phyloP scores from a whole-genome alignment of 2,888 invertebrate genomes.

The Andrena fulva region DNA sequence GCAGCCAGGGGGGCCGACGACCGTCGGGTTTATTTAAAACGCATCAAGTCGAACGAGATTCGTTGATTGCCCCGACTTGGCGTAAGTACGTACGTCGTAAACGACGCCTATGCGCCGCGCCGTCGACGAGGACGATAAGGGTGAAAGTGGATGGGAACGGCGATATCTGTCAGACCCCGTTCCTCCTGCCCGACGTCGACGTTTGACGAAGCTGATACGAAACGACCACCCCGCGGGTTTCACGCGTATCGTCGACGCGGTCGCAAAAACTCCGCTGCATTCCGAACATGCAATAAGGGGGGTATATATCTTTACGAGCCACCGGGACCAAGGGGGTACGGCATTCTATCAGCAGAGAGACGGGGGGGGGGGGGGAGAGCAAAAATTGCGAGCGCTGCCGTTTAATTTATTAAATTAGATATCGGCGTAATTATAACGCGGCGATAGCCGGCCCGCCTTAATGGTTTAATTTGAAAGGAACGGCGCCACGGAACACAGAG shows the following conservation, averaged over 20 bases:
- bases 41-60: constrained; percentile 52
- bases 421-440: constrained; percentile 23
- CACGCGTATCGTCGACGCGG: constrained; percentile 18
- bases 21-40: constrained; percentile 46
- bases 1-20: constrained; percentile 21
- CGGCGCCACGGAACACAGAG: constrained; percentile 4
- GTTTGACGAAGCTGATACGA: constrained; percentile 54
- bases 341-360: not conserved
- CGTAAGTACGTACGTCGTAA: constrained; percentile 44
- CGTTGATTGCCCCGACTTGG: constrained; percentile 46
- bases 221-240: constrained; percentile 23
- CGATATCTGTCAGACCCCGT: constrained; percentile 35
- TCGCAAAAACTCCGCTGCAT: not conserved
- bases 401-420: constrained; percentile 34
- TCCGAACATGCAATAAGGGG: not conserved
- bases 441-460: constrained; percentile 13
- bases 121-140: constrained; percentile 48
- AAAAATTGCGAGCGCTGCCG: constrained; percentile 11
- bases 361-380: not conserved
- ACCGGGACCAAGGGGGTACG: not conserved
- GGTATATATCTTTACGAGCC: constrained; percentile 32
- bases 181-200: constrained; percentile 13
- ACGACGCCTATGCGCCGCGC: constrained; percentile 50
- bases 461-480: constrained; percentile 24
- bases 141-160: constrained; percentile 43